Evolutionary conservation across 1,140 invertebrate species (phyloP).

Genomic region (Orchesella cincta): DNA sequence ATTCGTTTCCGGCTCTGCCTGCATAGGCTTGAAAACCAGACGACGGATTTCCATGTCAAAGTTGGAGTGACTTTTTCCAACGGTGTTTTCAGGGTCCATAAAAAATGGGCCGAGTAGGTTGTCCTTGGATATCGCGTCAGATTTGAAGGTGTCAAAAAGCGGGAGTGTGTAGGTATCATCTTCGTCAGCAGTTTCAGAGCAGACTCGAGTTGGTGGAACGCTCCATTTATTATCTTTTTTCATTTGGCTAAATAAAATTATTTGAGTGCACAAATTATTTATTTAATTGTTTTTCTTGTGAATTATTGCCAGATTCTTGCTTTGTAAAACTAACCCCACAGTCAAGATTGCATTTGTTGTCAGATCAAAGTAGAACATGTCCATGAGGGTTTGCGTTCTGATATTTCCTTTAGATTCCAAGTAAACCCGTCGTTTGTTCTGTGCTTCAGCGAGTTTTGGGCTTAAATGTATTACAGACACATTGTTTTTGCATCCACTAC

Average conservation of each 20-base stretch:
- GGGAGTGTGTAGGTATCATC: constrained; percentile 15
- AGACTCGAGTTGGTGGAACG: not conserved
- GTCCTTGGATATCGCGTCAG: constrained; percentile 10
- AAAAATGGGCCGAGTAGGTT: constrained; percentile 64
- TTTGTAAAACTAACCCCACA: constrained; percentile 64
- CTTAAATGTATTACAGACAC: constrained; percentile 68
- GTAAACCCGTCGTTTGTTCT: constrained; percentile 58
- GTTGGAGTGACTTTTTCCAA: constrained; percentile 72
- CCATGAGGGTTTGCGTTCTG: constrained; percentile 69
- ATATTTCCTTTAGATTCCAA: constrained; percentile 58
- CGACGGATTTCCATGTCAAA: constrained; percentile 70
- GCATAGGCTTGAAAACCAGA: constrained; percentile 59
- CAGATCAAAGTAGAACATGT: constrained; percentile 80
- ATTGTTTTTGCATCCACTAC: constrained; percentile 64
- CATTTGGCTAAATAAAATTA: constrained; percentile 21
- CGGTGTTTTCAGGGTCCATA: constrained; percentile 57
- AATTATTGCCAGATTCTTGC: not conserved
- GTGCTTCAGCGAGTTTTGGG: constrained; percentile 64
- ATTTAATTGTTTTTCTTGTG: not conserved
- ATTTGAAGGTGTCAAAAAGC: constrained; percentile 33
- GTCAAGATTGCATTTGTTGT: constrained; percentile 70
- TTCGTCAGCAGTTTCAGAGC: not conserved
- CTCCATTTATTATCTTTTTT: constrained; percentile 24
- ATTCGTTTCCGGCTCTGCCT: constrained; percentile 61
- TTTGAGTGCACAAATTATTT: too few relatives aligned